Evolutionary conservation across 2,113 vertebrate genomes (phyloP).

Genomic region (Ondatra zibethicus): DNA sequence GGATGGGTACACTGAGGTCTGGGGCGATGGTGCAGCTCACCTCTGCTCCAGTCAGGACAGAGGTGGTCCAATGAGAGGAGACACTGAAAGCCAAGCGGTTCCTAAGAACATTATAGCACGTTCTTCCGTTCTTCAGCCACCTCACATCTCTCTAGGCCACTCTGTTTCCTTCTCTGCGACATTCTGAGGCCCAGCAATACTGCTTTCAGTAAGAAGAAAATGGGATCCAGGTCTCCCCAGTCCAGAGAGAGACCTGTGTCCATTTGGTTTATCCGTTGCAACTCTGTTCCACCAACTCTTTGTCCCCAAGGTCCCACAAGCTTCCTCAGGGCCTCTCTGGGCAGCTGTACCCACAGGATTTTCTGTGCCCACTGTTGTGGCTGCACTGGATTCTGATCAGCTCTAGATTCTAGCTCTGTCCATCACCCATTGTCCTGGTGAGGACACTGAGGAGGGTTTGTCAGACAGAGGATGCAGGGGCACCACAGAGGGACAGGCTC

Average conservation of each 20-base stretch:
- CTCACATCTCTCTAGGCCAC: fast-evolving
- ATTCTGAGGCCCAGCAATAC: no score
- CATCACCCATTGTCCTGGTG: background rate
- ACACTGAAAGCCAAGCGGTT: background rate
- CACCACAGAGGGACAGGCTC: background rate
- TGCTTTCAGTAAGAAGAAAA: background rate
- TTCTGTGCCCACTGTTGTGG: no score
- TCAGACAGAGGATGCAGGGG: background rate
- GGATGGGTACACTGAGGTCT: background rate
- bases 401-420: fast-evolving
- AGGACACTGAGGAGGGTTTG: background rate
- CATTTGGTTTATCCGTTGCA: background rate
- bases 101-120: fast-evolving
- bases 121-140: fast-evolving
- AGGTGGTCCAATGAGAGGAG: background rate
- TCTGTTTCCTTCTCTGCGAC: background rate
- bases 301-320: background rate
- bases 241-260: background rate
- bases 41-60: fast-evolving
- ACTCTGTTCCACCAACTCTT: background rate
- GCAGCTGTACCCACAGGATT: background rate
- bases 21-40: background rate
- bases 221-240: fast-evolving
- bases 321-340: no score
- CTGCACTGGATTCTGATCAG: background rate